Evolutionary conservation across 2,888 invertebrate species (phyloP).

Genomic region (Phytoseiulus persimilis): DNA sequence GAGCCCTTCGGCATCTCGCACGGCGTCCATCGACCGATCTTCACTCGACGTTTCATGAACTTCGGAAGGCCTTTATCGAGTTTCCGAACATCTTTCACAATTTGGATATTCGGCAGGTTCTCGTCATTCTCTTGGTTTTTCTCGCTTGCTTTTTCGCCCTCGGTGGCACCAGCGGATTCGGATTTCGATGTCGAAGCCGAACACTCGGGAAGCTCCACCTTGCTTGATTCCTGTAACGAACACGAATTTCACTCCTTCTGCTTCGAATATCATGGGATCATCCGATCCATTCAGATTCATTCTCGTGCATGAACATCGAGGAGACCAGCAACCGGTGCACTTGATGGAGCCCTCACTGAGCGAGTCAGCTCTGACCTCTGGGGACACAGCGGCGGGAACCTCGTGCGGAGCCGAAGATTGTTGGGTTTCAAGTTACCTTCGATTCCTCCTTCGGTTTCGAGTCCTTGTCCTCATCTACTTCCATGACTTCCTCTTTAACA

Average conservation of each 20-base stretch:
- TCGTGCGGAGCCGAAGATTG: constrained; percentile 7
- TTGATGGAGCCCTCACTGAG: too few relatives aligned
- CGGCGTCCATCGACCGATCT: constrained; percentile 44
- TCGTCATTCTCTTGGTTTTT: constrained; percentile 18
- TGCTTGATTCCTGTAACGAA: not conserved
- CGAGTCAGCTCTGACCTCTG: too few relatives aligned
- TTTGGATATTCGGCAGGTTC: constrained; percentile 13
- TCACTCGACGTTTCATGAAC: constrained; percentile 40
- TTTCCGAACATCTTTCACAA: constrained; percentile 14
- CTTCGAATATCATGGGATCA: too few relatives aligned
- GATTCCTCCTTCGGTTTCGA: constrained; percentile 43
- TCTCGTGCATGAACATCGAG: too few relatives aligned
- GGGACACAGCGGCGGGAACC: too few relatives aligned
- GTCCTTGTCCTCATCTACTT: constrained; percentile 38
- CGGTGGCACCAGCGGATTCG: not conserved
- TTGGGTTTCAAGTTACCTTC: not conserved
- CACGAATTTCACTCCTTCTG: constrained; percentile 18
- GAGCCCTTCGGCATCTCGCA: constrained; percentile 43
- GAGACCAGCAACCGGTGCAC: too few relatives aligned
- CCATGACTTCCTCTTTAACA: constrained; percentile 24
- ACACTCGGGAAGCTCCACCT: not conserved
- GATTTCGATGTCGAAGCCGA: not conserved
- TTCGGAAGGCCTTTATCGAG: constrained; percentile 29
- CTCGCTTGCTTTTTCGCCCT: not conserved
- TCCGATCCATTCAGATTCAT: too few relatives aligned